Conservation (phyloP, 2,888 invertebrate genomes). For the Lypha dubia region DNA sequence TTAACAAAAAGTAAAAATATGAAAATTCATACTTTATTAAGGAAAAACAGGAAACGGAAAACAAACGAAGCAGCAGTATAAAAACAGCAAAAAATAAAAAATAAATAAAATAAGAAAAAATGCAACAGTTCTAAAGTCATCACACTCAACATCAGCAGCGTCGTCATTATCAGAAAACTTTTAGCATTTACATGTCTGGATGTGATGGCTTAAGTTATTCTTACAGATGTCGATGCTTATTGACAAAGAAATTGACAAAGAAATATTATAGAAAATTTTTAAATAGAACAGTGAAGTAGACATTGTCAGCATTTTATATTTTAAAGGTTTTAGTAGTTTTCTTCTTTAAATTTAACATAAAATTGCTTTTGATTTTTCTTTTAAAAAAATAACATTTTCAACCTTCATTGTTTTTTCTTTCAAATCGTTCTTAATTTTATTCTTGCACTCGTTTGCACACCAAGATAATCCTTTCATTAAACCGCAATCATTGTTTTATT, state of each 20-base stretch:
- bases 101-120: constrained; percentile 19
- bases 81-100: constrained; percentile 39
- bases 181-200: constrained; percentile 65
- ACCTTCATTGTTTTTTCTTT: background rate
- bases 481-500: constrained; percentile 70
- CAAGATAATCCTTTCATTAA: constrained; percentile 71
- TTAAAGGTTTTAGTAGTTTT: background rate
- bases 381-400: constrained; percentile 2
- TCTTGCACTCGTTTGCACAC: constrained; percentile 69
- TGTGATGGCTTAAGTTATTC: constrained; percentile 23
- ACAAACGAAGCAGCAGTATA: background rate
- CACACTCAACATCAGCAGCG: constrained; percentile 59
- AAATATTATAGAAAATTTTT: background rate
- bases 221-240: constrained; percentile 12
- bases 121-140: constrained; percentile 28
- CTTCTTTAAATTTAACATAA: background rate
- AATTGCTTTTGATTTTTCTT: background rate
- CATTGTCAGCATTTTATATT: background rate
- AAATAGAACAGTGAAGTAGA: background rate
- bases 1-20: constrained; percentile 69
- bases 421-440: constrained; percentile 52
- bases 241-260: constrained; percentile 2
- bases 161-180: constrained; percentile 70
- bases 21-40: constrained; percentile 2
- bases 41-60: background rate